Evolutionary conservation across 2,888 invertebrate genomes (phyloP), one percentile per base, ranked within the genome.

Genomic region (Melanophora roralis): DNA sequence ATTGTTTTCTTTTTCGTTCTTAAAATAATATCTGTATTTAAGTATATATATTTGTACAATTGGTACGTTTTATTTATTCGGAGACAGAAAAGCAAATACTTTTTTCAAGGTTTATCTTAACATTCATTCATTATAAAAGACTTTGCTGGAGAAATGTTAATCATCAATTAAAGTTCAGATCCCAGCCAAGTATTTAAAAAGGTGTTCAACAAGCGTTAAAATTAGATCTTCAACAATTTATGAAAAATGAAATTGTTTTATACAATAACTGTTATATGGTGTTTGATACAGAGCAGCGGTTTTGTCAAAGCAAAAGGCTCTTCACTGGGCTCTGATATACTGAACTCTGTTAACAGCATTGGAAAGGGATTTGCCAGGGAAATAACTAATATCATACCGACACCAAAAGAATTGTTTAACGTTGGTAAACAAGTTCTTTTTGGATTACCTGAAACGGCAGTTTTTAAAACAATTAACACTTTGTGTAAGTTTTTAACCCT

Each of bases 341-440:
- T 60, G 1, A 11, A 60, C 7, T 79, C 74, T 0, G 9, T 36
- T 2, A n/a, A 14, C 9, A 34, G n/a, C 12, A 32, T 71, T 23
- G 71, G 40, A 1, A 51, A 19, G 9, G 78, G 74, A 2, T 11
- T 79, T 7, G 69, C 74, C 8, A 38, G 47, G 32, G 34, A 75
- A 49, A n/a, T 67, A 6, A 9, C 53, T 1, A 69, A 60, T 12
- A 11, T 53, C 11, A 47, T 79, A 47, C 74, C 69, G 12, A 65
- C 38, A 14, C 69, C 79, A 6, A 6, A 12, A 16, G 74, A 76
- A 16, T 6, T 76, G 14, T 64, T 76, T 34, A 8, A 19, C 1
- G 16, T 16, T 1, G 64, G 62, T 1, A 62, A 49, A 19, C 68
- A 73, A 49, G n/a, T 38, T 19, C 14, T 71, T 5, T 36, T 73